Evolutionary conservation across 2,797 vertebrate species (phyloP).

Genomic region (Nothura maculosa): DNA sequence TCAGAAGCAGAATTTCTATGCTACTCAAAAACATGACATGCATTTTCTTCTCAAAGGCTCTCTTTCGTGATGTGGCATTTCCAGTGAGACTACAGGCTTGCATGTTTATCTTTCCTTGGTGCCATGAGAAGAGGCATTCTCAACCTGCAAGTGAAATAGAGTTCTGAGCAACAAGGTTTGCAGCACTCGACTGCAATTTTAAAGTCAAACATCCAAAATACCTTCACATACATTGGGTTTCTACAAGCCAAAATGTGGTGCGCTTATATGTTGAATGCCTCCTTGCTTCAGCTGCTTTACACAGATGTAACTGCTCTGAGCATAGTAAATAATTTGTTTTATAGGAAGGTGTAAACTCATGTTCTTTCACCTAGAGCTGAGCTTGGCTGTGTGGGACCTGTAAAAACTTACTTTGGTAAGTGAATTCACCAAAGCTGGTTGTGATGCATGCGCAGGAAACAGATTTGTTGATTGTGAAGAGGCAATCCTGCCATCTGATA

Average conservation of each 20-base stretch:
- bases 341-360: not conserved
- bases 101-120: not conserved
- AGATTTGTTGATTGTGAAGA: slow-evolving; percentile 55
- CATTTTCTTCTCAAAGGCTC: not conserved
- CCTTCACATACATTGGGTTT: not conserved
- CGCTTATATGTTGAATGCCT: not conserved
- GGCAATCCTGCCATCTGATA: slow-evolving; percentile 57
- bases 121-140: not conserved
- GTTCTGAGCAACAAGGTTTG: not conserved
- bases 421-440: not conserved
- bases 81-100: not conserved
- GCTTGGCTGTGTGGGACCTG: not conserved
- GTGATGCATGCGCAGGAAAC: not conserved
- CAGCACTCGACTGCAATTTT: not conserved
- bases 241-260: not conserved
- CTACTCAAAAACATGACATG: not conserved
- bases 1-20: not conserved
- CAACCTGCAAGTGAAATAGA: not conserved
- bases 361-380: not conserved
- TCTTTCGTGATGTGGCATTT: not conserved
- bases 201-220: not conserved
- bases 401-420: slow-evolving; percentile 12
- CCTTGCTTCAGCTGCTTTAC: not conserved
- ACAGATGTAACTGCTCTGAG: not conserved
- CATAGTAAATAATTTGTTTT: not conserved